Base-by-base conservation (phyloP, 2,888 invertebrate genomes). In the Papilio protenor region DNA sequence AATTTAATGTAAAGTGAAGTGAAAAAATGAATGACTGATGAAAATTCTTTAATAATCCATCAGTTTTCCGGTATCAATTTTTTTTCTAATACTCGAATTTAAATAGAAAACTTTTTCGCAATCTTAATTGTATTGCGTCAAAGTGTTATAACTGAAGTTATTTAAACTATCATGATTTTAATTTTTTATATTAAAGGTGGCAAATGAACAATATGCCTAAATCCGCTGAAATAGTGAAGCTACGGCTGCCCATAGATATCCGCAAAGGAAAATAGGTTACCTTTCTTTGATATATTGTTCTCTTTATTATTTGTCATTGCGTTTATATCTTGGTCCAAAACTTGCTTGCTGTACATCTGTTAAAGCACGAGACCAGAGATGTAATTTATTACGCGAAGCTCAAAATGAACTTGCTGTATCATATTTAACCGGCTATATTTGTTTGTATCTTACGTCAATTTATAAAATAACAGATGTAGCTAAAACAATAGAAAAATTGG, bases 321-420 rank as follows among this genome's bases (percentile, higher is more conserved):
- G 21, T 66, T 75, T 18, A 71, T 76, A 12, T 45, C 70, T 61
- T 76, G 49, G n/a, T 33, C 59, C 70, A 27, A 12, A 2, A 1
- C 2, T n/a, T 45, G 10, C 10, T 14, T 2, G 18, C n/a, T 75
- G 69, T 33, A 57, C 77, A 79, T 73, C 76, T 82, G 79, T 84
- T 85, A 84, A 85, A 82, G 83, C 87, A 88, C 87, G 85, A 87
- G 86, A 86, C 86, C 85, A 86, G 83, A 83, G 83, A 83, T 84
- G 87, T 88, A 89, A 91, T 91, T 90, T 91, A 91, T 91, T 83
- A 84, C 85, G 83, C 84, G 85, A 81, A 82, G 81, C 83, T 81
- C 84, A 81, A 85, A 86, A 87, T 87, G 86, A 84, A 85, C 84
- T 85, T 84, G 84, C 87, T 87, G 77, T 79, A 66, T 79, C 70